Evolutionary conservation across 2,888 invertebrate species (phyloP).

Genomic region (Ecliptopera silaceata): DNA sequence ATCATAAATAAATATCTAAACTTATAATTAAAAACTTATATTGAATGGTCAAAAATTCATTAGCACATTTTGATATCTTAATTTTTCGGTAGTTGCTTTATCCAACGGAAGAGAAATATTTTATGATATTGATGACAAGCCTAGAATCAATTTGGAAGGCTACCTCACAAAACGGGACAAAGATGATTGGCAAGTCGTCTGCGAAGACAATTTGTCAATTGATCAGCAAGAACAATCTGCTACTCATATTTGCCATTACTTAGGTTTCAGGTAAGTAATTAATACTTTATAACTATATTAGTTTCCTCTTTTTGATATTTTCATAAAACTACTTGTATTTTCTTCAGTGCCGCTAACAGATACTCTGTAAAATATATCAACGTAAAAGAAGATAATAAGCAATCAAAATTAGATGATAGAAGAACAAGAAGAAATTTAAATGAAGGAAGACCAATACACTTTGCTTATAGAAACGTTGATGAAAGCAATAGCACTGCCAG

Average conservation of each 20-base stretch:
- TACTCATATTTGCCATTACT: slow-evolving; percentile 84
- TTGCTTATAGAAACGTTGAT: slow-evolving; percentile 52
- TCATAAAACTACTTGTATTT: neutral
- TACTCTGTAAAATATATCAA: slow-evolving; percentile 67
- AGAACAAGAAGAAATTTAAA: slow-evolving; percentile 51
- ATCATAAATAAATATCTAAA: too few species aligned
- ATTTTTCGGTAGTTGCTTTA: slow-evolving; percentile 86
- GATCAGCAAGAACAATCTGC: slow-evolving; percentile 76
- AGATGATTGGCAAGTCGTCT: slow-evolving; percentile 86
- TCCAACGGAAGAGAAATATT: slow-evolving; percentile 85
- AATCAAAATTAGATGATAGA: slow-evolving; percentile 37
- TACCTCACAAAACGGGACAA: slow-evolving; percentile 84
- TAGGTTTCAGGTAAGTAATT: slow-evolving; percentile 85
- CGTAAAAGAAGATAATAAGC: slow-evolving; percentile 55
- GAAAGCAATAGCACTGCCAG: slow-evolving; percentile 44
- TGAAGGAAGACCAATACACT: slow-evolving; percentile 55
- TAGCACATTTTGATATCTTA: neutral
- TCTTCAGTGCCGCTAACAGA: slow-evolving; percentile 65
- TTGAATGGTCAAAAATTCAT: neutral
- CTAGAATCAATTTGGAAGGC: slow-evolving; percentile 84
- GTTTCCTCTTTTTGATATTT: neutral
- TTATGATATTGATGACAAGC: slow-evolving; percentile 84
- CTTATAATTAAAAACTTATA: neutral
- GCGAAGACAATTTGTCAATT: slow-evolving; percentile 75
- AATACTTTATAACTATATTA: neutral